A percentile compares a stretch with the other conserved stretches of the same genome.
These are phyloP conservation scores for Oreonectes daqikongensis DNA, from an alignment of 2,797 vertebrate genomes.

Conservation along the genomic window DNA sequence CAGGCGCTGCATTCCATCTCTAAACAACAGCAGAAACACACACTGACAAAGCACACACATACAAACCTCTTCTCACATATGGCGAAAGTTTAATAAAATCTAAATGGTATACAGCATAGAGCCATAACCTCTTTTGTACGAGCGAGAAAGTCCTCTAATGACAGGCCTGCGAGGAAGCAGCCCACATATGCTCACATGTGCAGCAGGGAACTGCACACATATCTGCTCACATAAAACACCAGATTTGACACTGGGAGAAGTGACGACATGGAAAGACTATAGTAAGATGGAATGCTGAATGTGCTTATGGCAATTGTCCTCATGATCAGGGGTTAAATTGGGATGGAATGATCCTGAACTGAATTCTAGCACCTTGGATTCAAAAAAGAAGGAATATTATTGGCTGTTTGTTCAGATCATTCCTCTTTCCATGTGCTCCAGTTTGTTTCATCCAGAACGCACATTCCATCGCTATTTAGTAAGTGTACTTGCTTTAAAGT, in stretches of 20 bases:
- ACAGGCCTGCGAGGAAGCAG: not conserved
- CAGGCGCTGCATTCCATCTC: conserved; percentile 10
- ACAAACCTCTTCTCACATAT: conserved; percentile 34
- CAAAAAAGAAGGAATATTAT: conserved; percentile 1
- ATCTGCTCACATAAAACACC: not conserved
- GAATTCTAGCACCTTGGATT: not conserved
- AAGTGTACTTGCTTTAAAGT: not conserved
- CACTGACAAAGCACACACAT: conserved; percentile 34
- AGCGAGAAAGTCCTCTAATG: not conserved
- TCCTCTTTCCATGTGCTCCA: not conserved
- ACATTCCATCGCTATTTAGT: not conserved
- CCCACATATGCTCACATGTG: conserved; percentile 1
- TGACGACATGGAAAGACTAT: conserved; percentile 16
- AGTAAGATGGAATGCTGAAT: conserved; percentile 8
- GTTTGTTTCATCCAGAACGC: not conserved
- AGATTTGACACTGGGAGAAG: conserved; percentile 9
- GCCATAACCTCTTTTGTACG: not conserved
- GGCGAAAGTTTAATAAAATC: not conserved
- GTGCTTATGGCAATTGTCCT: not conserved
- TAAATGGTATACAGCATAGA: not conserved
- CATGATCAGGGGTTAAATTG: conserved; percentile 4
- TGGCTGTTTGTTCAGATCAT: not conserved
- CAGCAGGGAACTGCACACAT: conserved; percentile 44
- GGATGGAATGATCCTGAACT: not conserved
- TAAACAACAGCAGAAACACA: conserved; percentile 13